Evolutionary conservation across 2,797 vertebrate species (phyloP).

Genomic region (Rhinella marina): DNA sequence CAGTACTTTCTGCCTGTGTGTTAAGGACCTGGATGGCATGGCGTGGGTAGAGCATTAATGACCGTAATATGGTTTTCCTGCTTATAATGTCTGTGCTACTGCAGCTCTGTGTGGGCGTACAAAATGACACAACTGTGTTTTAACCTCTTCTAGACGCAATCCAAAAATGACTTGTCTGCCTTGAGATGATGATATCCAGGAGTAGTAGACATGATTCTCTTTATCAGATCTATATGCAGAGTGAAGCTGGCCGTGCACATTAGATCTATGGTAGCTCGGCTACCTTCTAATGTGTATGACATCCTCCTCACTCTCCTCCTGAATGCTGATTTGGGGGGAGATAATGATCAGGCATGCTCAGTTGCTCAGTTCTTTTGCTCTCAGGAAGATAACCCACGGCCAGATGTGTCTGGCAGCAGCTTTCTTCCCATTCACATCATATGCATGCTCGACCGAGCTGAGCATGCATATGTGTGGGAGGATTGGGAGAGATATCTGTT

Average conservation of each 20-base stretch:
- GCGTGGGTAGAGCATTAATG: slow-evolving; percentile 76
- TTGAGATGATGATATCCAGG: background rate
- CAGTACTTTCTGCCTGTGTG: background rate
- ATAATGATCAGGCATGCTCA: too few species aligned
- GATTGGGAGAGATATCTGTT: too few species aligned
- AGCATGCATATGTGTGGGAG: too few species aligned
- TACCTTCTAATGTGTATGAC: too few species aligned
- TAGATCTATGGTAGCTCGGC: too few species aligned
- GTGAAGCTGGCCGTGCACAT: background rate
- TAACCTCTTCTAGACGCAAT: slow-evolving; percentile 68
- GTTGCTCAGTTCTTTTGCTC: too few species aligned
- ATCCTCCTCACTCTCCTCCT: too few species aligned
- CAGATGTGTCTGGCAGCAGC: too few species aligned
- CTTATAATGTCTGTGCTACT: slow-evolving; percentile 73
- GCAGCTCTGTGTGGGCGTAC: slow-evolving; percentile 80
- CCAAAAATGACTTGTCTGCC: background rate
- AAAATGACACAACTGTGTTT: slow-evolving; percentile 80
- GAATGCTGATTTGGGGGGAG: too few species aligned
- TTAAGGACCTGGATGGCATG: slow-evolving; percentile 60
- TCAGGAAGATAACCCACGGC: too few species aligned
- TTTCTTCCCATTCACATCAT: too few species aligned
- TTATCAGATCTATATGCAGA: background rate
- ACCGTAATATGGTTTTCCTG: slow-evolving; percentile 74
- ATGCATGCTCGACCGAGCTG: too few species aligned
- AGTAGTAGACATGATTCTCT: background rate